These are phyloP conservation scores for Rhingia rostrata DNA, from an alignment of 2,888 invertebrate genomes.

Conservation along the genomic window DNA sequence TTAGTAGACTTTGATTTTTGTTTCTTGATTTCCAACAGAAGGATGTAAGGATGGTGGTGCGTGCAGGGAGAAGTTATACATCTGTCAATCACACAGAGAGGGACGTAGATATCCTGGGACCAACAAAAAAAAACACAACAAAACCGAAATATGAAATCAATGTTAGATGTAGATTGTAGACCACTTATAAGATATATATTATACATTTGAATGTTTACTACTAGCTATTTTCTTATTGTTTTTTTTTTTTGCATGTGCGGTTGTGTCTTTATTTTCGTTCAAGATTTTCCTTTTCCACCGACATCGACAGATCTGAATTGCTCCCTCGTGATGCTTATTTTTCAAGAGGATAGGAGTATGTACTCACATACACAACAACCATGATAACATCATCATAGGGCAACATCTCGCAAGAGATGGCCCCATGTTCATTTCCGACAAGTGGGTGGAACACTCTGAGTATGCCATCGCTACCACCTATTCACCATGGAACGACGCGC, in stretches of 20 bases:
- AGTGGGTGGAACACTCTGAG: constrained; percentile 14
- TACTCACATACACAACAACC: not conserved
- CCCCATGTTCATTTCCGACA: constrained; percentile 5
- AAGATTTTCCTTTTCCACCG: constrained; percentile 22
- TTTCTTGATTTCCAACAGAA: constrained; percentile 56
- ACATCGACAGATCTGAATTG: constrained; percentile 42
- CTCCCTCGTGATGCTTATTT: constrained; percentile 16
- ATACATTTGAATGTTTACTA: constrained; percentile 59
- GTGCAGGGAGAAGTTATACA: constrained; percentile 6
- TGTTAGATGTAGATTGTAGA: constrained; percentile 48
- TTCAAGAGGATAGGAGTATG: not conserved
- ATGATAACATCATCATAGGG: constrained; percentile 10
- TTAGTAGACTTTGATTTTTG: constrained; percentile 55
- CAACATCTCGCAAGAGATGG: constrained; percentile 2
- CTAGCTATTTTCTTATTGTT: too few relatives aligned
- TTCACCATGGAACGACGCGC: not conserved
- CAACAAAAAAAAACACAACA: constrained; percentile 41
- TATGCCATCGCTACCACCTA: constrained; percentile 26
- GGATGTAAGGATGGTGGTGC: constrained; percentile 44
- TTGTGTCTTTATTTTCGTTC: not conserved
- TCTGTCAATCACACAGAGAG: constrained; percentile 29
- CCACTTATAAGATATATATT: constrained; percentile 55
- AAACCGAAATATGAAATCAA: constrained; percentile 36
- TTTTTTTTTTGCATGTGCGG: not conserved
- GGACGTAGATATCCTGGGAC: constrained; percentile 49